A percentile compares a stretch with the other conserved stretches of the same genome.
Conservation (phyloP, 1,140 invertebrate genomes). For the Triops longicaudatus region DNA sequence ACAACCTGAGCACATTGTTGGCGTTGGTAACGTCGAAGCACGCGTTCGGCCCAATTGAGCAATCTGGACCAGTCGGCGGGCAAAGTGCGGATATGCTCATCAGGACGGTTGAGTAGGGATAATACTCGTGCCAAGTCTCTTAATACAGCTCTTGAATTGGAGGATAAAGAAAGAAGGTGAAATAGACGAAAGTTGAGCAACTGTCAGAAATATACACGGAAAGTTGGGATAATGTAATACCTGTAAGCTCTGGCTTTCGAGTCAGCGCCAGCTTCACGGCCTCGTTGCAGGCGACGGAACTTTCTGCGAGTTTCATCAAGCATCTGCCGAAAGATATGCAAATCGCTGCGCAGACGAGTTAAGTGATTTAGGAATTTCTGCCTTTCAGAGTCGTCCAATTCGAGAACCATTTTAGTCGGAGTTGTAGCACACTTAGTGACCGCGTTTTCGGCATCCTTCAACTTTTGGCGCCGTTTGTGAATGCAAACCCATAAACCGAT, state of each 20-base stretch:
- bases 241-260: conserved; percentile 1
- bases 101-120: background rate
- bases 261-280: background rate
- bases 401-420: background rate
- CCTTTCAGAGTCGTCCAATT: background rate
- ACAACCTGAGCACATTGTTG: background rate
- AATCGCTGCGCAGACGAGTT: background rate
- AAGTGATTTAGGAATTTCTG: background rate
- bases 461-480: background rate
- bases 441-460: background rate
- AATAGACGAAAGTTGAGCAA: too few relatives aligned
- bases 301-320: background rate
- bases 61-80: background rate
- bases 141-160: background rate
- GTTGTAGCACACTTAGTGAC: background rate
- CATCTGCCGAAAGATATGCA: background rate
- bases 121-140: background rate
- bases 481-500: background rate
- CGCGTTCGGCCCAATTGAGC: background rate
- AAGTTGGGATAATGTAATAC: background rate
- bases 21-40: background rate
- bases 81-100: background rate
- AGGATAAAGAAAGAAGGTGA: too few relatives aligned
- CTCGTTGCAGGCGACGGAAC: background rate
- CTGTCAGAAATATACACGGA: too few relatives aligned